These are phyloP conservation scores for Montipora capitata DNA, from an alignment of 92 coral and sea anemone species.

Conservation along the genomic window DNA sequence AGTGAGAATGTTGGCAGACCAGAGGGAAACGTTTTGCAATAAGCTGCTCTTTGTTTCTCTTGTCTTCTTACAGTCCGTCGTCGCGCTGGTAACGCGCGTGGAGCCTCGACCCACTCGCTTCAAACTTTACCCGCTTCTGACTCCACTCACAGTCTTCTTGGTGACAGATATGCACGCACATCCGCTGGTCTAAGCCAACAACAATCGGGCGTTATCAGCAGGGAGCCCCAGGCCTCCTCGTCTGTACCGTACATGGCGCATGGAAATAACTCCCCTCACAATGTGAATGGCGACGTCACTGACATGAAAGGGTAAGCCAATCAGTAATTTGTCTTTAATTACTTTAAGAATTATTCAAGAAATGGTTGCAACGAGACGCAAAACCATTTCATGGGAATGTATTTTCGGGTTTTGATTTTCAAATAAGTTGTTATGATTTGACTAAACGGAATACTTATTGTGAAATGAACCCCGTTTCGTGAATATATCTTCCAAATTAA, in stretches of 20 bases:
- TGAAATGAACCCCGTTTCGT: too few species aligned
- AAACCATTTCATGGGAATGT: too few species aligned
- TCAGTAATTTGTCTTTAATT: too few species aligned
- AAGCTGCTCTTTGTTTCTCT: background rate
- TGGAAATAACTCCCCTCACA: slow-evolving; percentile 50
- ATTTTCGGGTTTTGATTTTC: too few species aligned
- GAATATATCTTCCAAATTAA: too few species aligned
- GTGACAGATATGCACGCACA: slow-evolving; percentile 70
- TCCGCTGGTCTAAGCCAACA: slow-evolving; percentile 46
- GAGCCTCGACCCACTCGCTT: slow-evolving; percentile 77
- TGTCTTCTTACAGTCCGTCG: slow-evolving; percentile 71
- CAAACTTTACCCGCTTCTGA: slow-evolving; percentile 77
- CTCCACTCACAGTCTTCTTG: slow-evolving; percentile 46
- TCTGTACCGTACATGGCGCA: slow-evolving; percentile 71
- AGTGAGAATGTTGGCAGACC: background rate
- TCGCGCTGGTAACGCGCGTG: slow-evolving; percentile 77
- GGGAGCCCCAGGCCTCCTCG: slow-evolving; percentile 72
- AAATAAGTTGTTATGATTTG: too few species aligned
- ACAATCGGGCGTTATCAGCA: slow-evolving; percentile 36
- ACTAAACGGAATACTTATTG: too few species aligned
- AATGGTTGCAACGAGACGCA: too few species aligned
- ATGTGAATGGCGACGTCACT: slow-evolving; percentile 33
- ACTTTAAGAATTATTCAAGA: too few species aligned
- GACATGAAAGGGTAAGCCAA: slow-evolving; percentile 30
- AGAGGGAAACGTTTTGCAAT: too few species aligned